Percentiles rank a stretch among this genome's conserved stretches.
phyloP scores from a whole-genome alignment of 2,113 vertebrate species.

The Rhipidura dahli region DNA sequence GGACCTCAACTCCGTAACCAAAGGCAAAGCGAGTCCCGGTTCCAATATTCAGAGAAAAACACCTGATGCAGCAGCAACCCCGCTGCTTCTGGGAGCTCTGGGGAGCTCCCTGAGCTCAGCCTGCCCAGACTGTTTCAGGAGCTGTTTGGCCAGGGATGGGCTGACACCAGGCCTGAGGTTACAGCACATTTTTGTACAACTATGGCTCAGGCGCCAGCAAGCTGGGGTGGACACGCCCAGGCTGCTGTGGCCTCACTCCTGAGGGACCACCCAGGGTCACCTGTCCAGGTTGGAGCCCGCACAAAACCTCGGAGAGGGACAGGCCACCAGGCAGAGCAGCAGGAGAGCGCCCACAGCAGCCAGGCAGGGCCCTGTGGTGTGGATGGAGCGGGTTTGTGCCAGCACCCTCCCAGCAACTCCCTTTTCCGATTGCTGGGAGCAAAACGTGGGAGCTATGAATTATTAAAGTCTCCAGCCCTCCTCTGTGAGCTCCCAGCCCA shows the following conservation, averaged over 20 bases:
- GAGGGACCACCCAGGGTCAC: accelerated
- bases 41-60: background rate
- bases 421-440: background rate
- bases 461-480: background rate
- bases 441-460: background rate
- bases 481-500: background rate
- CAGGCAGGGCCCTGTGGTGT: background rate
- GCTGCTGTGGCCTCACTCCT: accelerated
- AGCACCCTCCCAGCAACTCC: accelerated
- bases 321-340: background rate
- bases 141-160: background rate
- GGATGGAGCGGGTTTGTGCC: background rate
- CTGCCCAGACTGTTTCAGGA: background rate
- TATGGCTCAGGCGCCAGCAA: accelerated
- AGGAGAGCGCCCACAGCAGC: accelerated
- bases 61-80: background rate
- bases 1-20: background rate
- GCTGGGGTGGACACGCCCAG: accelerated
- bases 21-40: background rate
- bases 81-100: background rate
- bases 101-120: background rate
- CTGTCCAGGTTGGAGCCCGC: background rate
- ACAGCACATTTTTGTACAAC: background rate
- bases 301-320: accelerated
- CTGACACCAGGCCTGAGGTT: background rate